Evolutionary conservation across 1,140 invertebrate species (phyloP), one percentile per base, ranked within the genome.

Genomic region (Drosophila santomea): DNA sequence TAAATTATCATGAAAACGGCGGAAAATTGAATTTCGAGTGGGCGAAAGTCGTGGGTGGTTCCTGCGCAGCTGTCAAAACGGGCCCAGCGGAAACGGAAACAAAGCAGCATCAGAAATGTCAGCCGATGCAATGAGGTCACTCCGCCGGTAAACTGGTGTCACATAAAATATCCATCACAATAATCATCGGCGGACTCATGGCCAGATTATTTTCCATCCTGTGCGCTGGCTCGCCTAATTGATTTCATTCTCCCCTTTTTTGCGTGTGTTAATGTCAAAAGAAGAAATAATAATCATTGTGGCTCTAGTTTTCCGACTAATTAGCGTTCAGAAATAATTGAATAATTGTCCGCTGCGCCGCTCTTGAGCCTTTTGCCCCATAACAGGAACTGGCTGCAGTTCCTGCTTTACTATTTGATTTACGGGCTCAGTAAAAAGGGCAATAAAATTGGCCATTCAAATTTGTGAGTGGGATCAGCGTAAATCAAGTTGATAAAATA

Each of bases 81-180:
- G 51, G 41, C 69, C 43, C 56, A 80, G 56, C 84, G 83, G 83
- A 86, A 86, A 88, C 79, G 83, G 83, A 88, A 83, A 89, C 83
- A 88, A 88, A 88, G 64, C 83, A 69, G 75, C 79, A 73, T 76
- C 76, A 64, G 51, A 71, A 74, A 75, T 78, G 63, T 44, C 68
- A 51, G 51, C 58, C 73, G 7, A 17, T 45, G 45, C 71, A 64
- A 60, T 23, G 57, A 28, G 55, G 72, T 66, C 60, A 54, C 20
- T 17, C 38, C 28, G 39, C 39, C 50, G 79, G 69, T 58, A 7
- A 78, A 61, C 66, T 57, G 66, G 58, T 81, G 67, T 63, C 76
- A 77, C 48, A 77, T 88, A 50, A 88, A 79, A 89, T 77, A 83
- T 89, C 67, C 80, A 82, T 86, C 74, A 84, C 39, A 48, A 68